A percentile compares a stretch with the other conserved stretches of the same genome.
These are phyloP conservation scores for Electrona antarctica DNA, from an alignment of 2,113 vertebrate genomes.

Conservation along the genomic window DNA sequence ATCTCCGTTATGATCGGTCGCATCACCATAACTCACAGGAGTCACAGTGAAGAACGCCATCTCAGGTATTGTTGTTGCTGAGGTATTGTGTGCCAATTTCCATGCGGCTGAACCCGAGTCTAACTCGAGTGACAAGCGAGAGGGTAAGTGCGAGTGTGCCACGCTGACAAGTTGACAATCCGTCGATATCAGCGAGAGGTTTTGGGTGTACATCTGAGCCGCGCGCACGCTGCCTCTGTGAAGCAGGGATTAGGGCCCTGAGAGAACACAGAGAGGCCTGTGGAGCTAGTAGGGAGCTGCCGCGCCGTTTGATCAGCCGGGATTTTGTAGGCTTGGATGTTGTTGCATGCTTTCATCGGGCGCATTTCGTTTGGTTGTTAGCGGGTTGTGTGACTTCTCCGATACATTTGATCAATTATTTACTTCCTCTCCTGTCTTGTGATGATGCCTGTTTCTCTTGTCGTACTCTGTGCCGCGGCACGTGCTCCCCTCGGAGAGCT, in stretches of 20 bases:
- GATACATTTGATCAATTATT: constrained; percentile 81
- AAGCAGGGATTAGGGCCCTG: constrained; percentile 51
- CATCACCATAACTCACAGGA: constrained; percentile 13
- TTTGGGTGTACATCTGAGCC: constrained; percentile 56
- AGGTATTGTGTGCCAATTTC: constrained; percentile 48
- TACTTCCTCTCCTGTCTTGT: constrained; percentile 54
- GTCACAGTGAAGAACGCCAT: constrained; percentile 36
- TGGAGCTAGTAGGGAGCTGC: constrained; percentile 37
- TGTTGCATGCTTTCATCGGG: constrained; percentile 61
- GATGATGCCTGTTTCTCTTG: constrained; percentile 35
- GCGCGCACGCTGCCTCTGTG: constrained; percentile 36
- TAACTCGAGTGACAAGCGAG: constrained; percentile 39
- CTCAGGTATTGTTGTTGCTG: constrained; percentile 44
- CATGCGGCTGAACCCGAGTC: constrained; percentile 49
- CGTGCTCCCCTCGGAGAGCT: constrained; percentile 41
- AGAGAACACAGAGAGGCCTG: constrained; percentile 52
- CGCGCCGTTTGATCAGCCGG: constrained; percentile 64
- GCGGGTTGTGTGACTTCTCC: constrained; percentile 71
- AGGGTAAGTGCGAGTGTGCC: constrained; percentile 47
- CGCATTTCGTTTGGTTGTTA: constrained; percentile 74
- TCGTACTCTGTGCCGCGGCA: constrained; percentile 40
- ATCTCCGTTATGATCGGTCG: constrained; percentile 25
- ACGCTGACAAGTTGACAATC: constrained; percentile 47
- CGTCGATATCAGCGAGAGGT: constrained; percentile 49
- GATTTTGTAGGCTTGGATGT: constrained; percentile 67